These are phyloP conservation scores for Apodemia zela DNA, from an alignment of 2,888 invertebrate species.

Conservation along the genomic window DNA sequence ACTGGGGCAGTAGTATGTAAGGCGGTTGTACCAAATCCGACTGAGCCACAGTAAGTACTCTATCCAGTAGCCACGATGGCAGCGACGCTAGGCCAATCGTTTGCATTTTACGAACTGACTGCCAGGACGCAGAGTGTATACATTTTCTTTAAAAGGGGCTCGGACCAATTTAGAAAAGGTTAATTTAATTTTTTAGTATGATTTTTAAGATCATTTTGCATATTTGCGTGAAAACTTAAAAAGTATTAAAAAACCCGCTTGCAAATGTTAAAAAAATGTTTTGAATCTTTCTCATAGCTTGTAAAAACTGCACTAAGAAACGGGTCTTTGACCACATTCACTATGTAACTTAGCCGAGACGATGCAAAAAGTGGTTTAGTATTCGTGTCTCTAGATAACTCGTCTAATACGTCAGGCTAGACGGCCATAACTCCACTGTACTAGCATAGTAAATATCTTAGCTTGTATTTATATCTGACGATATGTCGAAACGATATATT, in stretches of 20 bases:
- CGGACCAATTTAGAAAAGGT: too few relatives aligned
- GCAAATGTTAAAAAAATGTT: neutral
- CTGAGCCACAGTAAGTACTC: too few relatives aligned
- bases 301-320: constrained; percentile 30
- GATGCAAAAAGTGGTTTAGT: constrained; percentile 45
- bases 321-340: constrained; percentile 37
- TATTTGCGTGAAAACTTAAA: neutral
- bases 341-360: constrained; percentile 34
- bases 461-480: neutral
- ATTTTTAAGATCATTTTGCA: neutral
- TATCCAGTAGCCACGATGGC: too few relatives aligned
- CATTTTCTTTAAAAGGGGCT: too few relatives aligned
- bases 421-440: constrained; percentile 32
- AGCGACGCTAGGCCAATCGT: too few relatives aligned
- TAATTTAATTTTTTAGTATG: too few relatives aligned
- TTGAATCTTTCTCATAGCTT: neutral
- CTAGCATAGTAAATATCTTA: constrained; percentile 19
- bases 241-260: neutral
- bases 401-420: constrained; percentile 32
- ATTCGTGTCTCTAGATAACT: constrained; percentile 33
- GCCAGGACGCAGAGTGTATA: too few relatives aligned
- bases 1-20: too few relatives aligned
- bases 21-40: too few relatives aligned
- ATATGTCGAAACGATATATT: neutral
- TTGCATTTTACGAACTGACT: too few relatives aligned